A percentile compares a stretch with the other conserved stretches of the same genome.
phyloP scores from a whole-genome alignment of 2,888 invertebrate genomes.

The Myopa testacea region DNA sequence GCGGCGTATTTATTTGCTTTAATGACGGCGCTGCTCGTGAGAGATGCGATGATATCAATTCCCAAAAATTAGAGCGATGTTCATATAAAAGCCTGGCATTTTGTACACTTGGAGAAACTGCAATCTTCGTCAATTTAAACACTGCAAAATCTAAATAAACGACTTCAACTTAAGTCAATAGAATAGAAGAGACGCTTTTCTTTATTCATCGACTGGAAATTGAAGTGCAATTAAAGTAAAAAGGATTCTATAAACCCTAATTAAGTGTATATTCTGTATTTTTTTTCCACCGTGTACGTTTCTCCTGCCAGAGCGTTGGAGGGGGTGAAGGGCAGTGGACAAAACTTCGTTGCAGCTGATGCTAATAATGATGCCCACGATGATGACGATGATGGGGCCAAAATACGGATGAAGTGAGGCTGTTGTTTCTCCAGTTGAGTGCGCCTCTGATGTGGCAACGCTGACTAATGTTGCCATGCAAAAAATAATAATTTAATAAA shows the following conservation, averaged over 20 bases:
- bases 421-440: not conserved
- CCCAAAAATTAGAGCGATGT: not conserved
- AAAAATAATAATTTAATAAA: slow-evolving; percentile 39
- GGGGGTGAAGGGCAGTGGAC: not conserved
- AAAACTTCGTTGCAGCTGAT: not conserved
- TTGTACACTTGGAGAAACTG: not conserved
- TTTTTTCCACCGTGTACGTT: no score
- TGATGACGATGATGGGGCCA: not conserved
- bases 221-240: no score
- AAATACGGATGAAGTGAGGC: not conserved
- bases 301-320: no score
- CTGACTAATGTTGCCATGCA: slow-evolving; percentile 24
- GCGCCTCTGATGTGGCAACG: slow-evolving; percentile 18
- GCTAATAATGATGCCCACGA: not conserved
- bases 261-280: no score
- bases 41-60: slow-evolving; percentile 17
- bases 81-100: not conserved
- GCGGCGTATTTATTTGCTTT: slow-evolving; percentile 18
- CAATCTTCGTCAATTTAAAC: no score
- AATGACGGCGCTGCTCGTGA: slow-evolving; percentile 5
- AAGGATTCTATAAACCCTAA: no score
- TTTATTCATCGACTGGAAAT: no score
- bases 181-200: no score
- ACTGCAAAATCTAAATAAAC: no score
- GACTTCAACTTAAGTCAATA: no score